Percentiles rank a stretch among this genome's conserved stretches.
Evolutionary conservation across 2,113 vertebrate species (phyloP).

Genomic region (Seriola aureovittata): DNA sequence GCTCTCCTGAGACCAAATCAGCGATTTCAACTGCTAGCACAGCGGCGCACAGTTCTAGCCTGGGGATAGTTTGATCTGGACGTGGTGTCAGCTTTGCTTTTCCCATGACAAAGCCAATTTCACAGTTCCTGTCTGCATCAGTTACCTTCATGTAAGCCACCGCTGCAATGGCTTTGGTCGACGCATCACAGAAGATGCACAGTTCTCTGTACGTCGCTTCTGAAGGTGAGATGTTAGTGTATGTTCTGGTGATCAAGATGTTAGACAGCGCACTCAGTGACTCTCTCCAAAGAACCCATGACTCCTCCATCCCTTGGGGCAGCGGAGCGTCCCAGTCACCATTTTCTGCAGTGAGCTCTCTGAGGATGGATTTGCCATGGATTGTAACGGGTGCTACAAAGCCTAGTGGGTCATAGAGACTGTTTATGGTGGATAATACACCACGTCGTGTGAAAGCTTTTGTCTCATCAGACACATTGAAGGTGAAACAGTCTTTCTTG

Average conservation of each 20-base stretch:
- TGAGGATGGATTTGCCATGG: neutral
- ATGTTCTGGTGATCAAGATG: neutral
- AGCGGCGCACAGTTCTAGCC: neutral
- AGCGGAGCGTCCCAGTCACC: conserved; percentile 5
- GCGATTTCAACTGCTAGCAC: neutral
- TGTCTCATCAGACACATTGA: neutral
- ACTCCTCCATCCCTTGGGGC: neutral
- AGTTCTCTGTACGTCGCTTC: neutral
- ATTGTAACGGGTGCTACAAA: neutral
- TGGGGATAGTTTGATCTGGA: neutral
- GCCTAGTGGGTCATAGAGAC: neutral
- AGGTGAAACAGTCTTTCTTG: neutral
- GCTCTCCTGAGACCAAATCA: neutral
- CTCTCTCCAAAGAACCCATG: neutral
- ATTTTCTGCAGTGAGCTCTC: neutral
- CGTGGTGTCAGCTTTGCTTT: conserved; percentile 3
- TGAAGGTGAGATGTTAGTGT: neutral
- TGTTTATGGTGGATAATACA: neutral
- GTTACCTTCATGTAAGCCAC: neutral
- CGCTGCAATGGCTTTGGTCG: neutral
- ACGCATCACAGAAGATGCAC: neutral
- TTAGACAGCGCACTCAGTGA: neutral
- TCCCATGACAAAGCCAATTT: neutral
- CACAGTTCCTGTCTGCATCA: neutral
- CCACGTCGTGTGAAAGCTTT: neutral